Evolutionary conservation across 1,140 invertebrate genomes (phyloP), one percentile per base, ranked within the genome.

Genomic region (Lepidurus arcticus): DNA sequence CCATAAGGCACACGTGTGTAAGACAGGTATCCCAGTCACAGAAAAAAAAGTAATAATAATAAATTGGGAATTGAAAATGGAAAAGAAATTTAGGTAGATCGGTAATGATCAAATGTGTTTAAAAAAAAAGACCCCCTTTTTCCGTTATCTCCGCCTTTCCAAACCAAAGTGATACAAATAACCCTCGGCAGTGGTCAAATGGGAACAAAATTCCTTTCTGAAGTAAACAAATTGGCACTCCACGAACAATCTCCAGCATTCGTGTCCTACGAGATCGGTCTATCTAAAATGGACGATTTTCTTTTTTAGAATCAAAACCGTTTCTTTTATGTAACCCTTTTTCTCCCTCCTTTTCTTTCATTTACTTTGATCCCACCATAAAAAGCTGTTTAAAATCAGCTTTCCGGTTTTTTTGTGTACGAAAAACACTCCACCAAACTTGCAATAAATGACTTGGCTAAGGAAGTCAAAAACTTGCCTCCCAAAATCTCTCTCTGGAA

Each of bases 111-210:
- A 34, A 34, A 34, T 34, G 34, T 34, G 34, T 34, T 34, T 34
- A 34, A 34, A 3, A 34, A 34, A 34, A 34, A 34, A 34, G 34
- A 34, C 34, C 2, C 2, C 2, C 34, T 34, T 34, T 34, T 34
- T 34, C 34, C 34, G 2, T 34, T 34, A 34, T 34, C 34, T 34
- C 34, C 34, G 34, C 34, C 34, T 4, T 34, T 34, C 34, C 34
- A 34, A 34, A 34, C 34, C 34, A 34, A 34, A 34, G 34, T 34
- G 34, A 34, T 34, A 34, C 2, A 34, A 65, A 65, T n/a, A 65
- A 65, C 53, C 53, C 53, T 65, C 21, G 53, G 53, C 53, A 65
- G 53, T 65, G 53, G 8, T 65, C 53, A 65, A 65, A 65, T 65
- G 8, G 53, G 13, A 65, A 9, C 16, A 65, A 65, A 13, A 13